Base-by-base conservation (phyloP, 35 echinoderm and acorn worm species). In the Lytechinus pictus region DNA sequence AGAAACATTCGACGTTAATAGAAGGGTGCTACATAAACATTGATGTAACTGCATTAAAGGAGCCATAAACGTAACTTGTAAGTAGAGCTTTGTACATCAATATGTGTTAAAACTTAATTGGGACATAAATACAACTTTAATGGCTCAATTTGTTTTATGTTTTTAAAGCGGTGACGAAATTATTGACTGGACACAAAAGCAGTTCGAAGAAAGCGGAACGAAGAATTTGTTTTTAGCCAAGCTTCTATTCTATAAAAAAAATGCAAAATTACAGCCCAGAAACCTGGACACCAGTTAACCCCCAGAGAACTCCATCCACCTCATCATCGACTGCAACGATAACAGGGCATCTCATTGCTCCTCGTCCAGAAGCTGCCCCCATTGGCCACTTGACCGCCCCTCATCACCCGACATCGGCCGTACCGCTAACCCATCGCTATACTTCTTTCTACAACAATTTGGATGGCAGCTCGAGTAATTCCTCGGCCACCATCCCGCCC, bases 401-500 rank as follows among this genome's bases (percentile, higher is more conserved):
- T 14, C 88, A 90, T 21, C 29, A 44, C 3, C 61, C 94, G 24
- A 55, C 87, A 13, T 88, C 86, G 5, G 54, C 95, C 86, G 55
- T 95, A 28, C 79, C 95, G 27, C 44, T 95, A 57, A 16, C 95
- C 9, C 87, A 87, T n/a, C 95, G 95, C 14, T 95, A 95, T n/a
- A 54, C 94, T 51, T 86, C 86, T 16, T 95, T 87, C 54, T 53
- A 86, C 79, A 95, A 95, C 86, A 87, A 88, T 54, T 7, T 54
- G 9, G 72, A 87, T 9, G n/a, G 88, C 52, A 52, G 29, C 27
- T 33, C 56, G 8, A 53, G 54, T 57, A 90, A 33, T 21, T 4
- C 88, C 7, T 33, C 56, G 52, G 86, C 87, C 52, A 57, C 79
- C 53, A 95, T 95, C 54, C 87, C 95, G 10, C 87, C 95, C 9